phyloP scores from a whole-genome alignment of 2,888 invertebrate genomes.

The Troilus luridus region DNA sequence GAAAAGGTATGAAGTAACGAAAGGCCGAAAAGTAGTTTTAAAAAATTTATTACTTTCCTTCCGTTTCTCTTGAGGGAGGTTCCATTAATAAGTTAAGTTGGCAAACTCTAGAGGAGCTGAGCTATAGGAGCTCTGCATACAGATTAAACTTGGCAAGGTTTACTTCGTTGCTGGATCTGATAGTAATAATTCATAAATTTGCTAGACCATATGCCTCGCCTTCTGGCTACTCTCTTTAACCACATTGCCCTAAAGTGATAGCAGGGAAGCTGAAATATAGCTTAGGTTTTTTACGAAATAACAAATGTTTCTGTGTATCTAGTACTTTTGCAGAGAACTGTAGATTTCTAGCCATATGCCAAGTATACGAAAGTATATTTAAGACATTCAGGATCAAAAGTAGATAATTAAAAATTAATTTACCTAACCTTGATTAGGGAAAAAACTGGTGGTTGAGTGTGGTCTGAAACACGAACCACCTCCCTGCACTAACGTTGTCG shows the following conservation, averaged over 20 bases:
- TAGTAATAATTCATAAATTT: slow-evolving; percentile 47
- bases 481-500: no score
- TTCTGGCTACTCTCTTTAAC: background rate
- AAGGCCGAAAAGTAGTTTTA: slow-evolving; percentile 29
- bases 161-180: slow-evolving; percentile 11
- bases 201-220: background rate
- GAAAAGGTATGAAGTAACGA: slow-evolving; percentile 23
- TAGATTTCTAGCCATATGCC: no score
- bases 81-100: slow-evolving; percentile 44
- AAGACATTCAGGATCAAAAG: no score
- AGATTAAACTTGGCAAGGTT: slow-evolving; percentile 2
- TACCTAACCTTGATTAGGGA: no score
- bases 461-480: no score
- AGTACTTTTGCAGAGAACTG: background rate
- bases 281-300: background rate
- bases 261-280: background rate
- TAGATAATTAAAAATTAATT: no score
- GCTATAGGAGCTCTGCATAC: background rate
- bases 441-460: no score
- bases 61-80: slow-evolving; percentile 38
- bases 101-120: slow-evolving; percentile 24
- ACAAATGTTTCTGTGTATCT: background rate
- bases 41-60: slow-evolving; percentile 35
- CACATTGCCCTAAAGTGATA: background rate
- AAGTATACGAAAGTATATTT: no score